Conservation (phyloP, 2,113 vertebrate species). For the Rana temporaria region DNA sequence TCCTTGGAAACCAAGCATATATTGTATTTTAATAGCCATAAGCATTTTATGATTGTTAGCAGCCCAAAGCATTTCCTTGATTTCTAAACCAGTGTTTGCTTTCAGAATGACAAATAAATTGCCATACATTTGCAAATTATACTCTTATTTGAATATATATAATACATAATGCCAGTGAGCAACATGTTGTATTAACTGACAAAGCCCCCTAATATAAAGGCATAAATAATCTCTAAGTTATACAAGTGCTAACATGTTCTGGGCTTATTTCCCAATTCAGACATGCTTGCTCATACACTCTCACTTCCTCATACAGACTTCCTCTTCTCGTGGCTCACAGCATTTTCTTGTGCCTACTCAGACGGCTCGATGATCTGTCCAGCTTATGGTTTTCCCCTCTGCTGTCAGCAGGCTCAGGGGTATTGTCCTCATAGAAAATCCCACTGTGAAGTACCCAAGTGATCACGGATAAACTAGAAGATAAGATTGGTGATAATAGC, state of each 20-base stretch:
- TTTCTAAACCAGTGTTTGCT: too few relatives aligned
- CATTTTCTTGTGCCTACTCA: background rate
- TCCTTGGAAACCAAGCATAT: too few relatives aligned
- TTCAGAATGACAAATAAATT: too few relatives aligned
- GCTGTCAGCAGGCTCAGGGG: too few relatives aligned
- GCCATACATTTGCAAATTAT: too few relatives aligned
- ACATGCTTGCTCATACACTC: conserved; percentile 42
- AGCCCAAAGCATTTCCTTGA: too few relatives aligned
- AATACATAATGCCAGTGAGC: background rate
- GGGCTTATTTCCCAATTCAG: conserved; percentile 24
- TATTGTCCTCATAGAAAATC: background rate
- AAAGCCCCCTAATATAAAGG: too few relatives aligned
- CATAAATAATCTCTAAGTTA: background rate
- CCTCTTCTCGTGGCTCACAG: background rate
- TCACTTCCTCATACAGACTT: conserved; percentile 48
- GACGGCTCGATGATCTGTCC: conserved; percentile 4
- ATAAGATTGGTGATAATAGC: too few relatives aligned
- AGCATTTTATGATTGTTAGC: too few relatives aligned
- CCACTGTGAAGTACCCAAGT: background rate
- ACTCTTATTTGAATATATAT: too few relatives aligned
- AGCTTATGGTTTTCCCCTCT: conserved; percentile 19
- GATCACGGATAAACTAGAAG: too few relatives aligned
- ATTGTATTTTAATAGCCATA: too few relatives aligned
- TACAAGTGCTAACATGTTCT: conserved; percentile 17
- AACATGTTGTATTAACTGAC: background rate